These are phyloP conservation scores for Coremacera marginata DNA, from an alignment of 2,888 invertebrate species.

Conservation along the genomic window DNA sequence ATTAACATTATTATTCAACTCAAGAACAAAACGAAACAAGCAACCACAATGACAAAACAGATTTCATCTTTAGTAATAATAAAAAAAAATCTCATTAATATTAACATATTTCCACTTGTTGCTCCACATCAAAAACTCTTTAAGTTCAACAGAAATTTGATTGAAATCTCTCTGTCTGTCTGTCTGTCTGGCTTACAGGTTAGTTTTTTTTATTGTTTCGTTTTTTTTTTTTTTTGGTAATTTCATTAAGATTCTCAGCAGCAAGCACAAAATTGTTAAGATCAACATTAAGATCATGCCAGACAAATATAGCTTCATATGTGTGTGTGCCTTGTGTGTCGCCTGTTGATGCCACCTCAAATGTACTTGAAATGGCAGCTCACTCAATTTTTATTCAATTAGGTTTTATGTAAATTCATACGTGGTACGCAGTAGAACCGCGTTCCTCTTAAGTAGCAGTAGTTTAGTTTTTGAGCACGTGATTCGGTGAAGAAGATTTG, in stretches of 20 bases:
- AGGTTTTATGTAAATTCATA: slow-evolving; percentile 20
- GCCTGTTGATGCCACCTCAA: slow-evolving; percentile 18
- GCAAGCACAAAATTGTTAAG: slow-evolving; percentile 24
- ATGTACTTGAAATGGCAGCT: background rate
- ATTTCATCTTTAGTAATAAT: background rate
- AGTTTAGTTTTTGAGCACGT: no score
- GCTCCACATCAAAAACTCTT: slow-evolving; percentile 14
- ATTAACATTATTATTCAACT: background rate
- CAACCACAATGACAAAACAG: background rate
- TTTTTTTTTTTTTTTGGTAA: background rate
- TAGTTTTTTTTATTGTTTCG: background rate
- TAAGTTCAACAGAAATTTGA: slow-evolving; percentile 19
- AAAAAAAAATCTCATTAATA: slow-evolving; percentile 21
- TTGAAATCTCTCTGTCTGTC: slow-evolving; percentile 13
- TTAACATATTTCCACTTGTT: slow-evolving; percentile 31
- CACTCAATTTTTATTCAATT: slow-evolving; percentile 13
- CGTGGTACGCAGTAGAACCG: background rate
- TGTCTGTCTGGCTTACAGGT: background rate
- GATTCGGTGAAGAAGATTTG: no score
- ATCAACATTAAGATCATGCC: slow-evolving; percentile 19
- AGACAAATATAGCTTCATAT: background rate
- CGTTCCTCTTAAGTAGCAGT: no score
- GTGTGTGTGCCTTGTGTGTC: background rate
- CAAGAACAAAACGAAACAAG: background rate
- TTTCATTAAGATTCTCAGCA: slow-evolving; percentile 28